Percentiles rank a stretch among this genome's conserved stretches.
These are phyloP conservation scores for Rhinogobio ventralis DNA, from an alignment of 2,797 vertebrate species.

Conservation along the genomic window DNA sequence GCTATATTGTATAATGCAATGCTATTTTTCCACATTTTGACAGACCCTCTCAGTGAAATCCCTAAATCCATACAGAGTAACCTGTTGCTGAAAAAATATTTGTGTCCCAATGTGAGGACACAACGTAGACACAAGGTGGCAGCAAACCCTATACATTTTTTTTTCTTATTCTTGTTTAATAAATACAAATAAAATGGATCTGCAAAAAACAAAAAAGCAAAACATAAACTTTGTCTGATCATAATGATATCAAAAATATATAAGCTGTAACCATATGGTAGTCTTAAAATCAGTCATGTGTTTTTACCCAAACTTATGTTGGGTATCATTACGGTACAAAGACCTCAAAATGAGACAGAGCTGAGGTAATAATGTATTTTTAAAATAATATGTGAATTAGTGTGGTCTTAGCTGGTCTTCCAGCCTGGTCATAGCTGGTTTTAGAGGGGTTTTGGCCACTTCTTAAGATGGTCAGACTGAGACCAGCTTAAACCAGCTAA, in stretches of 20 bases:
- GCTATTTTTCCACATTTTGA: not conserved
- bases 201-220: too few relatives aligned
- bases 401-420: not conserved
- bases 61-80: not conserved
- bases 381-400: not conserved
- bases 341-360: not conserved
- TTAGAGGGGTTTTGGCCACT: not conserved
- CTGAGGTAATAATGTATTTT: not conserved
- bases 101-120: not conserved
- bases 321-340: not conserved
- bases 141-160: not conserved
- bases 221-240: not conserved
- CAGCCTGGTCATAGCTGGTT: not conserved
- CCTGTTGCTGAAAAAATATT: not conserved
- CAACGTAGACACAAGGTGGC: slow-evolving; percentile 12
- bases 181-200: not conserved
- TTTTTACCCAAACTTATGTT: not conserved
- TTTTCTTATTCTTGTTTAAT: not conserved
- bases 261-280: not conserved
- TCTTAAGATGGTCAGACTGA: not conserved
- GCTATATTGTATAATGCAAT: not conserved
- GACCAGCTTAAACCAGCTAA: not conserved
- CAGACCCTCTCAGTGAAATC: not conserved
- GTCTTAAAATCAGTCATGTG: not conserved
- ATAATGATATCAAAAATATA: not conserved